Percentiles rank a stretch among this genome's conserved stretches.
Conservation (phyloP, 2,797 vertebrate genomes). For the Alcedo atthis region DNA sequence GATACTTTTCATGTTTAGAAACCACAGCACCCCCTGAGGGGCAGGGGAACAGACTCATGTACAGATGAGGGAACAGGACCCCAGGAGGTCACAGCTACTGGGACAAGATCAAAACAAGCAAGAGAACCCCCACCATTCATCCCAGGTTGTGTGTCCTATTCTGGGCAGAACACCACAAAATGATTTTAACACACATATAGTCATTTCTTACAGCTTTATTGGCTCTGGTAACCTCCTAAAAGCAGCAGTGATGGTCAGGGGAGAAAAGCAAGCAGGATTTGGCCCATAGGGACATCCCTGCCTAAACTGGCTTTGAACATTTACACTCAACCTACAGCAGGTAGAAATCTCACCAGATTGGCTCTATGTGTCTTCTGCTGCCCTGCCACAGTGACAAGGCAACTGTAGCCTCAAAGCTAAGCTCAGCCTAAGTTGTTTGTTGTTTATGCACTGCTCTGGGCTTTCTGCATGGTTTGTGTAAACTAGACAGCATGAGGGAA, state of each 20-base stretch:
- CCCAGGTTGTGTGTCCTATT: not conserved
- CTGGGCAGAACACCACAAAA: not conserved
- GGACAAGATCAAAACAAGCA: not conserved
- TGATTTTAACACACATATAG: not conserved
- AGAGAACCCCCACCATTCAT: not conserved
- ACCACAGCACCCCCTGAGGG: not conserved
- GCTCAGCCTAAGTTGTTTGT: slow-evolving; percentile 11
- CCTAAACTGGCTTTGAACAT: not conserved
- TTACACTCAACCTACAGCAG: not conserved
- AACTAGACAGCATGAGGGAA: not conserved
- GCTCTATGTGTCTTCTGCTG: not conserved
- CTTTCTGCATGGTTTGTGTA: not conserved
- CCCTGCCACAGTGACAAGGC: not conserved
- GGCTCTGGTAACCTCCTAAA: not conserved
- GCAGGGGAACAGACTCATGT: rapidly evolving
- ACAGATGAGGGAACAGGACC: not conserved
- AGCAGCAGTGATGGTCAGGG: not conserved
- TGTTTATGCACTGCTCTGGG: not conserved
- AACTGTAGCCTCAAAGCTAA: not conserved
- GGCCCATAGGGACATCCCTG: not conserved
- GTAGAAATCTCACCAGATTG: not conserved
- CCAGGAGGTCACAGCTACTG: not conserved
- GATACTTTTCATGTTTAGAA: not conserved
- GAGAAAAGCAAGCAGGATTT: not conserved
- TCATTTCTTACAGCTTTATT: not conserved